phyloP scores from a whole-genome alignment of 2,797 vertebrate genomes.

The Gallirallus australis region DNA sequence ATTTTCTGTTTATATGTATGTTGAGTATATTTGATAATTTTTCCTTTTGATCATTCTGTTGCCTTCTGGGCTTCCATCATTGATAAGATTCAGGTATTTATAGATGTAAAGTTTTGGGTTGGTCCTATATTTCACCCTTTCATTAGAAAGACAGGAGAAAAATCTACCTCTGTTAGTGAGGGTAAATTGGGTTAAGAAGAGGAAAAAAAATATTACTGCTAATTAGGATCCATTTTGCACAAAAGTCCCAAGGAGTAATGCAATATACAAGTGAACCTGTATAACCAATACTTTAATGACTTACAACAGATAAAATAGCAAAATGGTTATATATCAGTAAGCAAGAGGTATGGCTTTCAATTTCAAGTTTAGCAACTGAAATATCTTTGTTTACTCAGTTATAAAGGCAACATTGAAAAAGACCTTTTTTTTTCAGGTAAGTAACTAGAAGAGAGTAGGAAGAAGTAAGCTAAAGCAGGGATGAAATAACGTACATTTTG shows the following conservation, averaged over 20 bases:
- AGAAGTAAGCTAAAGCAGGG: background rate
- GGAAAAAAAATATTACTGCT: background rate
- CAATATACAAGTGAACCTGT: slow-evolving; percentile 24
- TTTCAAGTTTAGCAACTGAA: slow-evolving; percentile 24
- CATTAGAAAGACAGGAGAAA: background rate
- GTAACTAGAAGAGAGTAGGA: background rate
- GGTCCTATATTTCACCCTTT: background rate
- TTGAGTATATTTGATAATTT: background rate
- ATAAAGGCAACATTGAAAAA: background rate
- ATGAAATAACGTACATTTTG: background rate
- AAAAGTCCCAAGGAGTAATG: background rate
- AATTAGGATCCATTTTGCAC: background rate
- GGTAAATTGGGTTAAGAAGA: background rate
- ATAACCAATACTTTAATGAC: slow-evolving; percentile 33
- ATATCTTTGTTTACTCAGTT: slow-evolving; percentile 1
- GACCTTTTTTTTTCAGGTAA: background rate
- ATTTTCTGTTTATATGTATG: background rate
- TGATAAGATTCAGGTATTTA: background rate
- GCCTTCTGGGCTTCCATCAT: background rate
- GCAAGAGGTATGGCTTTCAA: slow-evolving; percentile 31
- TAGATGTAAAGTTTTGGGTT: background rate
- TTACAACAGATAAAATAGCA: slow-evolving; percentile 7
- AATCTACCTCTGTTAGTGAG: background rate
- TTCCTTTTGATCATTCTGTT: background rate
- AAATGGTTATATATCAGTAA: slow-evolving; percentile 14